Base-by-base conservation (phyloP, 2,797 vertebrate species). In the Manis crassicaudata region DNA sequence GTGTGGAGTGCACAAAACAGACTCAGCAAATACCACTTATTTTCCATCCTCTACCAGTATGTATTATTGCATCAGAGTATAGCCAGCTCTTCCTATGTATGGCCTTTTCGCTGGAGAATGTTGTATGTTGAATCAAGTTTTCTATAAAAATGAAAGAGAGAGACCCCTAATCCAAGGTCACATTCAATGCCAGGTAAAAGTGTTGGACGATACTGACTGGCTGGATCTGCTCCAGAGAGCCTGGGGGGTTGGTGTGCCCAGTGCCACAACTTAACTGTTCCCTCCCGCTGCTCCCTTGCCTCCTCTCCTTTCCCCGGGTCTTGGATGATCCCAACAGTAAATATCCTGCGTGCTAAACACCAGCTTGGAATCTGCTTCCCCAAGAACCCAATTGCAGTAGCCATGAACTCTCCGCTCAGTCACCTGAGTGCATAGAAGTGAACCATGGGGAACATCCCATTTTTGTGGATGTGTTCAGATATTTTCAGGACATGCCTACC, bases 121-220 rank as follows among this genome's bases (percentile, higher is more conserved):
- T 99, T 99, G 98, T 99, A 99, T 99, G 99, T 99, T 99, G 99
- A 99, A 99, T 99, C 99, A 99, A 99, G 99, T 99, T 99, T 99
- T 99, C 99, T 99, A 99, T 99, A 99, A 99, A 99, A 99, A 98
- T 98, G 17, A 70, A 11, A 40, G 21, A 40, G 35, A 72, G 37
- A 40, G 68, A 12, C 50, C 52, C 18, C 32, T 54, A 16, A 77
- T 10, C 32, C 50, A 54, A 76, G 27, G 18, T 50, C 29, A 76
- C 37, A 46, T 40, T 70, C 68, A 43, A 23, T 13, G 50, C n/a
- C 2, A 21, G 6, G n/a, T 50, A 20, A 18, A 54, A 50, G 6
- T 54, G 32, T 18, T 2, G 18, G 32, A 35, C 5, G n/a, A n/a
- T 77, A n/a, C 50, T 35, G n/a, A n/a, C 7, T 32, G 32, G 11